A percentile compares a stretch with the other conserved stretches of the same genome.
These are phyloP conservation scores for Lepus europaeus DNA, from an alignment of 2,113 vertebrate species.

Conservation along the genomic window DNA sequence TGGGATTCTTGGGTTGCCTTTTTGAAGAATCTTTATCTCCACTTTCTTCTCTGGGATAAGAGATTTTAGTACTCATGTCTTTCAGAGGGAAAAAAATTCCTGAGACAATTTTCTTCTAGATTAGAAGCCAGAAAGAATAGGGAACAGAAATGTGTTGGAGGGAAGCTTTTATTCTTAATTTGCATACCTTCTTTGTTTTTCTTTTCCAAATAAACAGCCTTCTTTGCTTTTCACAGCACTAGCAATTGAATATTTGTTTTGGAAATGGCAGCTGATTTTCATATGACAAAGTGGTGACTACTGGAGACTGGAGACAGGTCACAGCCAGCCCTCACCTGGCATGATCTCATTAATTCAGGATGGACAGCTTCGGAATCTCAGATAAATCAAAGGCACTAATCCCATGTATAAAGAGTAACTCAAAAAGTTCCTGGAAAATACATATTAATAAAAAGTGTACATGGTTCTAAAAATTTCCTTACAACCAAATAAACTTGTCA, in stretches of 20 bases:
- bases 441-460: too few species aligned
- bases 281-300: conserved; percentile 2
- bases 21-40: not conserved
- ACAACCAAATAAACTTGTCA: too few species aligned
- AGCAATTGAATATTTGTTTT: conserved; percentile 43
- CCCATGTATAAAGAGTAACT: not conserved
- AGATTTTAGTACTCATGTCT: not conserved
- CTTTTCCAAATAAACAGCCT: not conserved
- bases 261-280: conserved; percentile 40
- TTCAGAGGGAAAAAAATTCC: not conserved
- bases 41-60: not conserved
- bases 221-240: conserved; percentile 33
- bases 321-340: not conserved
- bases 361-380: conserved; percentile 33
- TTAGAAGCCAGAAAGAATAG: not conserved
- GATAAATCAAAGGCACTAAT: not conserved
- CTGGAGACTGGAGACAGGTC: not conserved
- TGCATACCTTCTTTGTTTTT: not conserved
- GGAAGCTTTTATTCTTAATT: not conserved
- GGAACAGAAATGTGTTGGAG: not conserved
- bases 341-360: not conserved
- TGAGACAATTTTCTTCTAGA: conserved; percentile 2
- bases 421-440: too few species aligned
- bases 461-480: too few species aligned
- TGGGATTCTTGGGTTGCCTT: not conserved